A percentile compares a stretch with the other conserved stretches of the same genome.
These are phyloP conservation scores for Antheraea pernyi DNA, from an alignment of 1,140 invertebrate genomes.

Conservation along the genomic window DNA sequence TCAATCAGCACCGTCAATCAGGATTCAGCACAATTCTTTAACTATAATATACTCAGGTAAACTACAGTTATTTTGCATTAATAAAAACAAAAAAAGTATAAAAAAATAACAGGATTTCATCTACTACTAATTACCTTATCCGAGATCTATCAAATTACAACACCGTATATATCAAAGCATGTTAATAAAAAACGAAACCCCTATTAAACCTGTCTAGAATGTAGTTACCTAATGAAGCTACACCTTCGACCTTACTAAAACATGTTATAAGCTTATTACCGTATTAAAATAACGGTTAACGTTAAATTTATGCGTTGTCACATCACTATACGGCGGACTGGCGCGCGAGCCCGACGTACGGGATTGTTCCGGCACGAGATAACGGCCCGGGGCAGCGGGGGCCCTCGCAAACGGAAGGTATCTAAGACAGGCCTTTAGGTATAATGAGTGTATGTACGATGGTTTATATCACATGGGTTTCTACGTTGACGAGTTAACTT, in stretches of 20 bases:
- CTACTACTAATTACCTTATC: background rate
- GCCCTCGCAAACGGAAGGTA: background rate
- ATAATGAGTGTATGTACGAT: background rate
- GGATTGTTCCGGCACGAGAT: constrained; percentile 5
- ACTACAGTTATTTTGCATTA: too few relatives aligned
- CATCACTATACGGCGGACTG: background rate
- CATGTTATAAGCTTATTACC: background rate
- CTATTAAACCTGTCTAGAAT: background rate
- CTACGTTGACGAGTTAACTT: background rate
- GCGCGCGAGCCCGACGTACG: background rate
- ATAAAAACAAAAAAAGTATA: too few relatives aligned
- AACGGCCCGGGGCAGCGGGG: background rate
- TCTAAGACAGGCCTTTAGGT: constrained; percentile 2
- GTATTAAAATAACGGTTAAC: constrained; percentile 3
- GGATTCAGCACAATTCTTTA: too few relatives aligned
- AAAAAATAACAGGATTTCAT: background rate
- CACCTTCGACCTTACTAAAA: background rate
- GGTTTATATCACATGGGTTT: background rate
- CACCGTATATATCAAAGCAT: background rate
- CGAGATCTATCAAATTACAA: background rate
- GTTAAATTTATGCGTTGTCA: background rate
- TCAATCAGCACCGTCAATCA: too few relatives aligned
- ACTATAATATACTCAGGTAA: too few relatives aligned
- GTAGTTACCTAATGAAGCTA: background rate
- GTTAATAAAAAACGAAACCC: background rate